Evolutionary conservation across 2,113 vertebrate species (phyloP), one percentile per base, ranked within the genome.

Genomic region (Lathamus discolor): DNA sequence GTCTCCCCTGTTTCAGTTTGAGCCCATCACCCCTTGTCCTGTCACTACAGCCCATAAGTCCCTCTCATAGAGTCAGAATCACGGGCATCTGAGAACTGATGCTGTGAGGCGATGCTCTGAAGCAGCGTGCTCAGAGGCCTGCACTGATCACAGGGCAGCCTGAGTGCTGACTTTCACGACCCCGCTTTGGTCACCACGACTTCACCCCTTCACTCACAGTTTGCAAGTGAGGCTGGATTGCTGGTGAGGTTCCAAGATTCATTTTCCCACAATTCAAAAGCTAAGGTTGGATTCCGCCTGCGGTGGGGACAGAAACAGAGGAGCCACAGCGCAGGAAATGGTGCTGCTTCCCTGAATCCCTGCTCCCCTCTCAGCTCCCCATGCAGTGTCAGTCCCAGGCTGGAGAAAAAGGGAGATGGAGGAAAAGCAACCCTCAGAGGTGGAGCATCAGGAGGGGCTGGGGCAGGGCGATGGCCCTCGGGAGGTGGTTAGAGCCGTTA

Each of bases 341-440:
- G 10, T 7, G 0, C 19, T 0, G 0, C 17, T 39, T 66, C 35
- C 44, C 29, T 25, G 0, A 1, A 12, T 1, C 8, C 6, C 52
- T 52, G 31, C 18, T 46, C 27, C 14, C 14, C 6, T 24, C 35
- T 39, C 6, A 4, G 12, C 25, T 77, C 3, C 5, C 6, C 0
- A 0, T 12, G 35, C 14, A 5, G 0, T 2, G 17, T 41, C 68
- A 64, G 23, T 23, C 9, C 11, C 37, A 54, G 46, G 3, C 4
- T 29, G 48, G 24, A 1, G 2, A 76, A 64, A 69, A 3, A 29
- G 17, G 10, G 28, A 28, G 18, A 14, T 5, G 2, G 13, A 12
- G 18, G 3, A 0, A n/a, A 49, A 62, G 7, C 0, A 5, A 1
- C 6, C 8, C 13, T 6, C 22, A 33, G 28, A 28, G 13, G 16